Percentiles rank a stretch among this genome's conserved stretches.
These are phyloP conservation scores for Pomatostomus ruficeps DNA, from an alignment of 2,113 vertebrate species.

Conservation along the genomic window DNA sequence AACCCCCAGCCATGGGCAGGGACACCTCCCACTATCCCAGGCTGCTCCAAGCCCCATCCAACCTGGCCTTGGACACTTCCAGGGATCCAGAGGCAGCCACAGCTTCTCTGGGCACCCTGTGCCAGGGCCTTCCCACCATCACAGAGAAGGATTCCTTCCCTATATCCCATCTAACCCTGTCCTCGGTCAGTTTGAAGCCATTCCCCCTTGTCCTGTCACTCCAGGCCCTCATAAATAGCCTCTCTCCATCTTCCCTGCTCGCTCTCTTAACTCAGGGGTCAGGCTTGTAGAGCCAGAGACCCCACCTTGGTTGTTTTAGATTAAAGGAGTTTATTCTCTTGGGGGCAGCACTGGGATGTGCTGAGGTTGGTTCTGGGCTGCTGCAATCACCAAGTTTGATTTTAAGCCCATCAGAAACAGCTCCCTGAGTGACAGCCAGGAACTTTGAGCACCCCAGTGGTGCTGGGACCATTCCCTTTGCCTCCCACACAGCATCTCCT, in stretches of 20 bases:
- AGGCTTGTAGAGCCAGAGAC: neutral
- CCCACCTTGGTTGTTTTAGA: neutral
- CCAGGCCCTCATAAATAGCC: neutral
- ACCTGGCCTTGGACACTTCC: rapidly evolving
- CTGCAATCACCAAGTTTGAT: neutral
- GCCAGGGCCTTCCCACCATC: rapidly evolving
- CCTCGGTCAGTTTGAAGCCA: neutral
- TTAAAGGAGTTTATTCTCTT: neutral
- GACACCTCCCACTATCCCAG: rapidly evolving
- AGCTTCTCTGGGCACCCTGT: neutral
- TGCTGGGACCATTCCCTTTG: neutral
- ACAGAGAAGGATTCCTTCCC: rapidly evolving
- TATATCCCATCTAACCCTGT: rapidly evolving
- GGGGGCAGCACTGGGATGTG: neutral
- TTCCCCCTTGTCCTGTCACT: neutral
- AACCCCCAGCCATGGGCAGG: neutral
- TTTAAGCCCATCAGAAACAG: neutral
- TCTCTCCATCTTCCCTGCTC: too few relatives aligned
- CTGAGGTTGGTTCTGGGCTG: neutral
- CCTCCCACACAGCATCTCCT: neutral
- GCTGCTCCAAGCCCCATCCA: rapidly evolving
- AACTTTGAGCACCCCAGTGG: neutral
- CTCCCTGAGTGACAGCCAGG: neutral
- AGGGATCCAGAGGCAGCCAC: neutral
- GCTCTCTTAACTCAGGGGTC: rapidly evolving